Base-by-base conservation (phyloP, 2,888 invertebrate genomes). In the Agrotis puta region DNA sequence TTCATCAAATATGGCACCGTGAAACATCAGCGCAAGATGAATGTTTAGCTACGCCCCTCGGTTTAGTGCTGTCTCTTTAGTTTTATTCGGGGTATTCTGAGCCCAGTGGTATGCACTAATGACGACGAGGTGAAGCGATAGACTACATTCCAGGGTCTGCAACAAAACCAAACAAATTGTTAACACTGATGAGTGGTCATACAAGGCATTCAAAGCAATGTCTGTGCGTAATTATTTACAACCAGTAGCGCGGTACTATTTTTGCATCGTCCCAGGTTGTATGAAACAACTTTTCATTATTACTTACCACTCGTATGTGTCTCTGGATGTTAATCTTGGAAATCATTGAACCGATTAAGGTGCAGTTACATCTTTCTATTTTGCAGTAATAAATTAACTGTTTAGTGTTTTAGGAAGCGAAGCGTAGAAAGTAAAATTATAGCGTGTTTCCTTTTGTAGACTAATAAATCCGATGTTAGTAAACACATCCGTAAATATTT, bases 21-120 rank as follows among this genome's bases (percentile, higher is more conserved):
- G 66, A 67, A 67, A 61, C 70, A 65, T 74, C 77, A 70, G 68
- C 64, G 43, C 20, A 66, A 75, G 82, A 84, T 81, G 72, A 81
- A 82, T 83, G 77, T 81, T 87, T 85, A 81, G 80, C 84, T 82
- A 87, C 87, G 85, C 76, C 76, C 75, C 63, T 81, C 74, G 79
- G 82, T 75, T 83, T 68, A 74, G 70, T 64, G 43, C 24, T 50
- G 79, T 80, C 76, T 82, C 66, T 74, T 88, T 88, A 74, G 85
- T 91, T 91, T 91, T 91, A 87, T 92, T 90, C 79, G 89, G 90
- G 91, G 89, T 92, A 92, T 92, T 92, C 88, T 91, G 81, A 87
- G 88, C 87, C 22, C 64, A 22, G 79, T 77, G 90, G 90, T 89
- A 90, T 89, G 88, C 89, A 88, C 90, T 91, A 91, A 91, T 90